These are phyloP conservation scores for Cosmia trapezina DNA, from an alignment of 2,888 invertebrate species.

Conservation along the genomic window DNA sequence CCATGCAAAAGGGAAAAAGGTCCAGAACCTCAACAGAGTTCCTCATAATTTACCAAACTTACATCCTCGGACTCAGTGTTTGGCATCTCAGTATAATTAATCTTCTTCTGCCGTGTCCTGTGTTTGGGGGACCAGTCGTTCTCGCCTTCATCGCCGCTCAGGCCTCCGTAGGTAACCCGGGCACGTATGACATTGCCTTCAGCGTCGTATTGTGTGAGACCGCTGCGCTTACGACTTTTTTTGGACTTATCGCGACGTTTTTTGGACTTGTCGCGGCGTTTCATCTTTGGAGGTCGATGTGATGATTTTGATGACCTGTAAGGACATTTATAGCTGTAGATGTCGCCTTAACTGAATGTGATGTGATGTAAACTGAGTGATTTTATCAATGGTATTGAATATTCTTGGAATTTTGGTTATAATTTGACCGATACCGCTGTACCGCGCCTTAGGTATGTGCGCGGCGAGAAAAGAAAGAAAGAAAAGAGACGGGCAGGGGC, in stretches of 20 bases:
- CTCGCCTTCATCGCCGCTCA: slow-evolving; percentile 86
- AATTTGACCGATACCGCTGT: too few relatives aligned
- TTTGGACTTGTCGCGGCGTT: slow-evolving; percentile 69
- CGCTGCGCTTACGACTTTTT: slow-evolving; percentile 70
- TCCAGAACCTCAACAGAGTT: neutral
- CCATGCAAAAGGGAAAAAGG: slow-evolving; percentile 9
- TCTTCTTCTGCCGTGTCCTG: slow-evolving; percentile 93
- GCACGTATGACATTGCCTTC: slow-evolving; percentile 82
- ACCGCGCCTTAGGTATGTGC: too few relatives aligned
- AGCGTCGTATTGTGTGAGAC: slow-evolving; percentile 83
- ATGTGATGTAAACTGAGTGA: neutral
- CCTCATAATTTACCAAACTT: slow-evolving; percentile 64
- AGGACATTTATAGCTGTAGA: neutral
- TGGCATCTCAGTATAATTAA: slow-evolving; percentile 94
- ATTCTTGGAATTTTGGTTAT: neutral
- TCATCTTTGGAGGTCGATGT: slow-evolving; percentile 59
- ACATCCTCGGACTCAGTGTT: slow-evolving; percentile 94
- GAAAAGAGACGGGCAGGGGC: too few relatives aligned
- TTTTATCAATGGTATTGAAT: neutral
- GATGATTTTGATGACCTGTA: slow-evolving; percentile 70
- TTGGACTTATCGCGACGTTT: slow-evolving; percentile 70
- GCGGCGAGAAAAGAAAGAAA: too few relatives aligned
- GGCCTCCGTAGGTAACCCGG: slow-evolving; percentile 90
- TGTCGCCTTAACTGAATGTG: neutral
- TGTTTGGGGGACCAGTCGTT: slow-evolving; percentile 92